Conservation (phyloP, 1,140 invertebrate species). For the Bombus consobrinus region DNA sequence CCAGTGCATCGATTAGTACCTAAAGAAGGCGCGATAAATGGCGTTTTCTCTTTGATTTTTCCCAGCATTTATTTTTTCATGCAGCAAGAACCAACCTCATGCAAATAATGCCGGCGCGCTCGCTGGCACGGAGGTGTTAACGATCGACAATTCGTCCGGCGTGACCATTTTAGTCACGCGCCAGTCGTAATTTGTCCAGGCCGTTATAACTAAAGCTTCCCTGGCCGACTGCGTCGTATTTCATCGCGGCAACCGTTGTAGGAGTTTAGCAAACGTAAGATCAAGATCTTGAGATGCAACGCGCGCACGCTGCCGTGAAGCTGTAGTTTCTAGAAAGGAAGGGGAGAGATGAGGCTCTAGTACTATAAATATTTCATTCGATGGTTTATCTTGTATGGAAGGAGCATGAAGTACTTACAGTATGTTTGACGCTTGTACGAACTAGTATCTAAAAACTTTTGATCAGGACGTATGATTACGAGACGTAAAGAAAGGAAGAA, state of each 20-base stretch:
- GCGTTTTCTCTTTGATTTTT: slow-evolving; percentile 26
- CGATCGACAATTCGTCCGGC: slow-evolving; percentile 77
- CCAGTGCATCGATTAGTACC: no score
- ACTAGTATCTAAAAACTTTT: neutral
- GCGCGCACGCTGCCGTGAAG: neutral
- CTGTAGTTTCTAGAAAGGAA: neutral
- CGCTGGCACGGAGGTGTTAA: slow-evolving; percentile 77
- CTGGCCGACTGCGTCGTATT: slow-evolving; percentile 41
- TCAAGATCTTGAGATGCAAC: slow-evolving; percentile 33
- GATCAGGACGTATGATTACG: neutral
- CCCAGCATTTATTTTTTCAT: no score
- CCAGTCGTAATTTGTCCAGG: slow-evolving; percentile 68
- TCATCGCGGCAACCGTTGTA: slow-evolving; percentile 42
- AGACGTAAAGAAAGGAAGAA: neutral
- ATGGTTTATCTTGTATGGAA: neutral
- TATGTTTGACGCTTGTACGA: neutral
- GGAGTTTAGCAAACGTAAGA: slow-evolving; percentile 40
- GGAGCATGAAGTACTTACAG: neutral
- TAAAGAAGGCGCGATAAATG: slow-evolving; percentile 4
- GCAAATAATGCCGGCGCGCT: slow-evolving; percentile 40
- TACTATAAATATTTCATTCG: slow-evolving; percentile 7
- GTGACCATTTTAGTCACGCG: slow-evolving; percentile 77
- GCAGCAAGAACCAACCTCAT: no score
- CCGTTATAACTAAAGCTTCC: slow-evolving; percentile 61
- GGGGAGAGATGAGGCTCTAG: neutral